Base-by-base conservation (phyloP, 2,797 vertebrate species). In the Muraenolepis orangiensis region DNA sequence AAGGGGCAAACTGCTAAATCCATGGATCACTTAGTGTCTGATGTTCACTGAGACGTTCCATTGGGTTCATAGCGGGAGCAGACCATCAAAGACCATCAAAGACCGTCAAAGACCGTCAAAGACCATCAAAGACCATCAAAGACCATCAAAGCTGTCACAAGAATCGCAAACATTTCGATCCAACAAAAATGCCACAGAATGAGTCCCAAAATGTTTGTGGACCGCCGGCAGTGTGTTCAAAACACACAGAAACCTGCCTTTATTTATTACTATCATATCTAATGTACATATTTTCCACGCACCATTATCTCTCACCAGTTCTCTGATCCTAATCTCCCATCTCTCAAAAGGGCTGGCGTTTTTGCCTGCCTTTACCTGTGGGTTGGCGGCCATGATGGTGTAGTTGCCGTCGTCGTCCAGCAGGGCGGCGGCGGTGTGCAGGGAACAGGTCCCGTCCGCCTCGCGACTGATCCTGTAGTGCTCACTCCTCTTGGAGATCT, bases 361-460 rank as follows among this genome's bases (percentile, higher is more conserved):
- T 12, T 28, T 3, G n/a, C 16, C 31, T 20, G 5, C 73, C 85
- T n/a, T 93, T 92, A 98, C 98, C 94, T 95, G 94, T 40, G 96
- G 96, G 91, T 96, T 99, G 81, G 96, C 93, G 74, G 96, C 96
- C 97, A 99, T 95, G 83, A 99, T 89, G 32, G 98, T 99, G 89
- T 98, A 99, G 90, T 99, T 99, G 72, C 98, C 98, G 12, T 99
- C 98, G 11, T 99, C 97, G 3, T 99, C 98, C 77, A 99, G 91
- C n/a, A 96, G 95, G 80, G 96, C 93, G 12, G 94, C 89, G 1
- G 93, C 82, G 0, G 95, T 95, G 82, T 96, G 95, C 79, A 99
- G 95, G 0, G 90, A 95, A 87, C 96, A 99, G 80, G 95, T 98
- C 14, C 98, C 98, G 0, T 98, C 96, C 0, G 93, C 87, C 69